Percentiles rank a stretch among this genome's conserved stretches.
Conservation (phyloP, 2,113 vertebrate species). For the Agelaius phoeniceus region DNA sequence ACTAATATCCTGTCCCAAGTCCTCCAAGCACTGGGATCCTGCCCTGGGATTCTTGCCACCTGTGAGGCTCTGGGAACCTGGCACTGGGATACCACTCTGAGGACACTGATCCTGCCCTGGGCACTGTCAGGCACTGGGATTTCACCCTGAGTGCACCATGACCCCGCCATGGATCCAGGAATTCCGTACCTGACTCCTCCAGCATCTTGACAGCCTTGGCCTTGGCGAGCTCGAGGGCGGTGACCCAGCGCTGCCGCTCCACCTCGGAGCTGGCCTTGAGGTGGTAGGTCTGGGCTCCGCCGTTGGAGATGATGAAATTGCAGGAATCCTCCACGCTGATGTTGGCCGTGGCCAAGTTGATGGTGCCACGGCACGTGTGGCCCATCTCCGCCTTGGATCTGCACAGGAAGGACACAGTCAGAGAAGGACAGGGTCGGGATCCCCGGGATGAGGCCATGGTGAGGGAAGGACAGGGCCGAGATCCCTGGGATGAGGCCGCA, state of each 20-base stretch:
- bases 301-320: conserved; percentile 96
- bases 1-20: neutral
- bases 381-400: conserved; percentile 97
- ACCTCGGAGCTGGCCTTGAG: conserved; percentile 95
- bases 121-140: neutral
- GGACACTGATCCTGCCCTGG: neutral
- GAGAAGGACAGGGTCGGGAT: neutral
- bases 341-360: conserved; percentile 96
- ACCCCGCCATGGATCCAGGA: neutral
- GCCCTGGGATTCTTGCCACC: neutral
- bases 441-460: accelerated
- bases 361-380: conserved; percentile 95
- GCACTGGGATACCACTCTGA: neutral
- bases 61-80: neutral
- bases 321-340: conserved; percentile 95
- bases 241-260: conserved; percentile 96
- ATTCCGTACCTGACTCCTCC: conserved; percentile 85
- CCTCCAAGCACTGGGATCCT: neutral
- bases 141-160: neutral
- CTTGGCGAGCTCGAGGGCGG: conserved; percentile 92
- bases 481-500: accelerated
- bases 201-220: conserved; percentile 93
- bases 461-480: neutral
- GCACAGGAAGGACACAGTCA: accelerated
- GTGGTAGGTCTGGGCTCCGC: conserved; percentile 95